Evolutionary conservation across 2,113 vertebrate species (phyloP), one percentile per base, ranked within the genome.

Genomic region (Ginglymostoma cirratum): DNA sequence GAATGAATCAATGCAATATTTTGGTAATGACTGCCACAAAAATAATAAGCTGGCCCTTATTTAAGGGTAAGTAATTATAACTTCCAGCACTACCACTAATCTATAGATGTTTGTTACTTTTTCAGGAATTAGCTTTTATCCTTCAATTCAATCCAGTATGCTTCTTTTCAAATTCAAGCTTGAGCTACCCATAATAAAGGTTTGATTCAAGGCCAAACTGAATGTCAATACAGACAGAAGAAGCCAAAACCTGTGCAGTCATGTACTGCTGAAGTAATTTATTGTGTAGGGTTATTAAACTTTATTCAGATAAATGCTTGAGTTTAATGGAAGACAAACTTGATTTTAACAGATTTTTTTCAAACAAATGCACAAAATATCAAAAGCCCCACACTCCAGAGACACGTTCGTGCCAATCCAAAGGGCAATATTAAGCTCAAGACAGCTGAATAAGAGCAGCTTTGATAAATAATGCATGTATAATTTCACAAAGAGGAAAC

Each of bases 381-480:
- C 67, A 10, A 85, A 94, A 61, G 76, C 34, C 27, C 66, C 93
- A 97, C 94, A 96, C 97, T 96, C 96, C 96, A 92, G 96, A 97
- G 96, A 97, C 96, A 94, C 95, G 89, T 92, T 6, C 96, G 96
- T 97, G 97, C 97, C 97, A 97, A 97, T 97, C 89, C 89, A 92
- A 92, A 66, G 96, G 97, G 97, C 96, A 96, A 95, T 95, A 69
- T 95, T 95, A 48, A 95, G 96, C 78, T 96, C 92, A 96, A 96
- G 95, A 97, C 97, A 97, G 97, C 17, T 42, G 97, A 97, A 96
- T 97, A 97, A 97, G 96, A 96, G 96, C 61, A 95, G 96, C 70
- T 96, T 95, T 96, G 38, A 97, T 98, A 98, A 98, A 98, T 98
- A 97, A 98, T 98, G 97, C 96, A 98, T 97, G 96, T 96, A 95